Evolutionary conservation across 2,113 vertebrate genomes (phyloP), one percentile per base, ranked within the genome.

Genomic region (Pterocles burchelli): DNA sequence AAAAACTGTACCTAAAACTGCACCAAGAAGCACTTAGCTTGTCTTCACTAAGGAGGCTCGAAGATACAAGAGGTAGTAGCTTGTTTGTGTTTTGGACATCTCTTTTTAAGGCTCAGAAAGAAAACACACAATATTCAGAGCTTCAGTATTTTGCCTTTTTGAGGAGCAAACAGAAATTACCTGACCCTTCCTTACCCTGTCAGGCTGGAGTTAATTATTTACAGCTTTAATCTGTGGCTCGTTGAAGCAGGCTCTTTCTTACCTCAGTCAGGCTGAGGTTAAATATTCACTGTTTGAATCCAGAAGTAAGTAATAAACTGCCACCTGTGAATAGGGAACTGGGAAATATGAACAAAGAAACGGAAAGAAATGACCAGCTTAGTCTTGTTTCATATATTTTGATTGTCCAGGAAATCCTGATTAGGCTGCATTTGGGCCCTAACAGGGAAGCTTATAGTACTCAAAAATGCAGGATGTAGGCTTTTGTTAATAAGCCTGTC

Each of bases 401-500:
- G 7, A 22, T 91, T 85, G 63, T 59, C 38, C 71, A 88, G 58
- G 81, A 86, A 94, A 93, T 91, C 71, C 71, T 91, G 77, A 85
- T 85, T 91, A 70, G 92, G 43, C 21, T 73, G 36, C 45, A 54
- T 55, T 95, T 96, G 43, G 58, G 38, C 28, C 54, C 41, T 79
- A 85, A 41, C 8, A 61, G 19, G 49, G 76, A 84, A 41, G 15
- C 33, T 85, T 83, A 33, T 2, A 61, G 22, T 65, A 49, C 10
- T 83, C 25, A 51, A 73, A 93, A 89, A 91, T 19, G 62, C 36
- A 94, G 78, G 70, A 81, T 1, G 0, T 8, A 10, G 57, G n/a
- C 51, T 80, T 76, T 87, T 16, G 2, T 48, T 84, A 61, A 28
- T 46, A 78, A 81, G 21, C 10, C 19, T n/a, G 21, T 34, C 36